phyloP scores from a whole-genome alignment of 2,113 vertebrate species.

The Coptodon rendalli region DNA sequence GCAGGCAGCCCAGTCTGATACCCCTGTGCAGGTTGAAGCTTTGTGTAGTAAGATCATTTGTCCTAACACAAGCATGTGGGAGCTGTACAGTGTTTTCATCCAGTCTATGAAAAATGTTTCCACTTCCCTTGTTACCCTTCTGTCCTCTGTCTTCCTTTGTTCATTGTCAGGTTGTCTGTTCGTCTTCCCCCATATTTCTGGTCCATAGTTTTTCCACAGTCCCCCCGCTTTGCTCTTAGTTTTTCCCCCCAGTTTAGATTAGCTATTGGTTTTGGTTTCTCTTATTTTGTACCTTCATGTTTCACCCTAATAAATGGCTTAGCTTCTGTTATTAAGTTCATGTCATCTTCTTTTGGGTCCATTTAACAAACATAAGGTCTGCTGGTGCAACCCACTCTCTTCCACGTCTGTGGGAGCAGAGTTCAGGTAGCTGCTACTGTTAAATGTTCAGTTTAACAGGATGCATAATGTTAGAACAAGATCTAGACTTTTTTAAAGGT shows the following conservation, averaged over 20 bases:
- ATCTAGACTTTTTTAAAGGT: neutral
- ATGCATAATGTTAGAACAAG: neutral
- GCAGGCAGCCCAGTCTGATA: neutral
- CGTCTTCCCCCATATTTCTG: neutral
- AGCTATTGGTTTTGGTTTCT: neutral
- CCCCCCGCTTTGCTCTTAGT: neutral
- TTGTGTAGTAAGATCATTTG: neutral
- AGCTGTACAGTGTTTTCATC: neutral
- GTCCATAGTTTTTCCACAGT: neutral
- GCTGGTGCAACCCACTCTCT: neutral
- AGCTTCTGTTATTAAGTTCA: neutral
- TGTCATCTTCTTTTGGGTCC: neutral
- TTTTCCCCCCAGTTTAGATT: neutral
- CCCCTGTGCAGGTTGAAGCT: neutral
- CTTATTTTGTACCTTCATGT: neutral
- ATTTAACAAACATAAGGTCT: neutral
- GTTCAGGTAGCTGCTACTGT: neutral
- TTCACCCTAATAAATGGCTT: neutral
- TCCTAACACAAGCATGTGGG: fast-evolving
- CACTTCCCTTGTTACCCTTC: neutral
- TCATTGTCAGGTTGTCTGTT: neutral
- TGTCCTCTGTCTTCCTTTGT: neutral
- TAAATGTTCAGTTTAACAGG: neutral
- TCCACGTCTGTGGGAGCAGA: neutral
- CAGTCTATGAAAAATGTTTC: neutral